Evolutionary conservation across 2,113 vertebrate species (phyloP), one percentile per base, ranked within the genome.

Genomic region (Gambusia affinis): DNA sequence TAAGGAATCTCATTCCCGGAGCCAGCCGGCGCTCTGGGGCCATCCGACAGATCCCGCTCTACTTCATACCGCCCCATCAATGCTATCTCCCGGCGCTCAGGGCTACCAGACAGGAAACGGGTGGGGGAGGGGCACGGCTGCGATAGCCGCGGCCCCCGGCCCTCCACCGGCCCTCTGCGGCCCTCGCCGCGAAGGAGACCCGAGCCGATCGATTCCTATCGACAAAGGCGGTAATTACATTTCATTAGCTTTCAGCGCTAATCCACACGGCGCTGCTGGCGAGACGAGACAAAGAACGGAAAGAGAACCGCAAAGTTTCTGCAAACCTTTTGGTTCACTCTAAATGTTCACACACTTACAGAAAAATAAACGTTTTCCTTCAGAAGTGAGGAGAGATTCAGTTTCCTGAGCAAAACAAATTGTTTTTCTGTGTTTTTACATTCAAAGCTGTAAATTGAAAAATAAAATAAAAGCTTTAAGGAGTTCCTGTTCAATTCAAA

Each of bases 231-330:
- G 88, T 92, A 92, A 93, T 93, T 93, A 93, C 92, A 92, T 93
- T 93, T 93, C 92, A 93, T 92, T 92, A 92, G 89, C 87, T 92
- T 90, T 90, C 85, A 83, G 82, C 37, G 64, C 84, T 92, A 92
- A 93, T 93, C 91, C 89, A 90, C 91, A 82, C 3, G 51, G 82
- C 66, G 75, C 86, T 80, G 87, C 73, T 67, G 82, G 82, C 79
- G 69, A 90, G 74, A 81, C n/a, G 57, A 47, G 65, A 63, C 44
- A 33, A 70, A 33, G 54, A 51, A 64, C 62, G 61, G 64, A 87
- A 57, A 57, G n/a, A 39, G 65, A 57, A 35, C 5, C 33, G 39
- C 57, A 31, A 77, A 70, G 71, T 84, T 19, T 54, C n/a, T 42
- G 57, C 31, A 12, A 80, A 84, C 62, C 30, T 29, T 69, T 75